Conservation (phyloP, 2,888 invertebrate genomes). For the Diploptera punctata region DNA sequence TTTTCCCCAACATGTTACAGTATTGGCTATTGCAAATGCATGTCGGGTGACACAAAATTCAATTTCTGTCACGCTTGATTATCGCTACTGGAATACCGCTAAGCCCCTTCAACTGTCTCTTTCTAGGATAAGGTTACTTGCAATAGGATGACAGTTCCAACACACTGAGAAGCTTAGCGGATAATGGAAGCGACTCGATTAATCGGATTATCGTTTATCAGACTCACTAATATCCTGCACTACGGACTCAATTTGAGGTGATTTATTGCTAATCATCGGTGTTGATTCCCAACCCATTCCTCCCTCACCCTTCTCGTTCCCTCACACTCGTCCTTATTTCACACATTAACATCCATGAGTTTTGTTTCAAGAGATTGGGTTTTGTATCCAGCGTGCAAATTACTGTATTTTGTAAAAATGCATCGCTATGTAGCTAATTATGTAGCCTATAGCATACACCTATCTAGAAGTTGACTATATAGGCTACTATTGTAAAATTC, state of each 20-base stretch:
- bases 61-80: constrained; percentile 40
- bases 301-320: background rate
- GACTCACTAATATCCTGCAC: constrained; percentile 37
- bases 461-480: too few species aligned
- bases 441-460: too few species aligned
- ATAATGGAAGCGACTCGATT: constrained; percentile 40
- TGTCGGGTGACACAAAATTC: constrained; percentile 36
- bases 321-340: constrained; percentile 4
- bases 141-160: constrained; percentile 1
- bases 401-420: too few species aligned
- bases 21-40: constrained; percentile 11
- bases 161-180: constrained; percentile 29
- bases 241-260: constrained; percentile 41
- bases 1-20: background rate
- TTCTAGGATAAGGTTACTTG: constrained; percentile 34
- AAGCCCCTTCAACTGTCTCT: background rate
- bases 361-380: background rate
- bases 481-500: too few species aligned
- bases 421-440: too few species aligned
- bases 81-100: constrained; percentile 30
- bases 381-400: too few species aligned
- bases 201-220: constrained; percentile 43
- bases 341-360: background rate
- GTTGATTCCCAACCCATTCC: background rate
- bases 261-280: constrained; percentile 43